Conservation (phyloP, 2,797 vertebrate genomes). For the Semaprochilodus insignis region DNA sequence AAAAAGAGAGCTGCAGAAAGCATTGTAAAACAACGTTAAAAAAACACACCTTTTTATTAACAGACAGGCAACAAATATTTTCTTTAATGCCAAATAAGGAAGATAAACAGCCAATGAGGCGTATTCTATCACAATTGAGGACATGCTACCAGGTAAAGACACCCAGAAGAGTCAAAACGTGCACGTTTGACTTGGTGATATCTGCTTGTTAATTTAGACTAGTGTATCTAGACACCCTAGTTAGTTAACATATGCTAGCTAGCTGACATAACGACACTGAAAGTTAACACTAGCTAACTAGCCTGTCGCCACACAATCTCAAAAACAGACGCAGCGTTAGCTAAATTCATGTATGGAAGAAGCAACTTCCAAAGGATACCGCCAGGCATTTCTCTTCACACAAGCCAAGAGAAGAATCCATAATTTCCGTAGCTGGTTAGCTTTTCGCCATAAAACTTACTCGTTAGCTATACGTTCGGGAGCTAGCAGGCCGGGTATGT, state of each 20-base stretch:
- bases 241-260: not conserved
- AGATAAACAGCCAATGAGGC: too few species aligned
- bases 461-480: not conserved
- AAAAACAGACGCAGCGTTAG: too few species aligned
- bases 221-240: not conserved
- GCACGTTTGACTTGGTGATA: not conserved
- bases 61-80: too few species aligned
- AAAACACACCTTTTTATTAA: too few species aligned
- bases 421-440: constrained; percentile 47
- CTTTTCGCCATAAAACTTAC: constrained; percentile 10
- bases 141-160: too few species aligned
- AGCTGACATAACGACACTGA: not conserved
- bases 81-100: too few species aligned
- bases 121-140: too few species aligned
- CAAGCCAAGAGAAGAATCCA: constrained; percentile 74
- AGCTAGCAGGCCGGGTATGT: not conserved
- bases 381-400: constrained; percentile 75
- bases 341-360: not conserved
- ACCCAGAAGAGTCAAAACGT: too few species aligned
- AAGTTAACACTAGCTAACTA: not conserved
- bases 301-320: not conserved
- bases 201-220: not conserved
- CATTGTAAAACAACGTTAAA: too few species aligned
- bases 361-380: constrained; percentile 76
- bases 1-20: too few species aligned